Conservation (phyloP, 2,113 vertebrate species). For the Dipodomys merriami region DNA sequence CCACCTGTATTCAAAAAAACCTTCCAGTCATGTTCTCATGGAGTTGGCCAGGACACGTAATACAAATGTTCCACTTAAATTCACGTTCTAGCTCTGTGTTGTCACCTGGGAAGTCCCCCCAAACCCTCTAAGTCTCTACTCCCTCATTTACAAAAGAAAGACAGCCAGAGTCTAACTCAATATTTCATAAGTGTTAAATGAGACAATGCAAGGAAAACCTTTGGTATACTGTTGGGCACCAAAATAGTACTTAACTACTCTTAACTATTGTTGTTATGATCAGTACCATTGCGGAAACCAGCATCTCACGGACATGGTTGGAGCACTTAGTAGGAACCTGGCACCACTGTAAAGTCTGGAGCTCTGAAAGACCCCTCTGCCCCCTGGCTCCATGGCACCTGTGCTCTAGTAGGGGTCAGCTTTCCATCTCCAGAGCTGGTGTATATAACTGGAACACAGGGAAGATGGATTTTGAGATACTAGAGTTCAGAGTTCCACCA, state of each 20-base stretch:
- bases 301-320: fast-evolving
- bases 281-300: neutral
- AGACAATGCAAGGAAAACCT: neutral
- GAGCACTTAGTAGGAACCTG: neutral
- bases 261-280: neutral
- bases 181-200: neutral
- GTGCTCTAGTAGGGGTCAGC: neutral
- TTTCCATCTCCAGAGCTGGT: neutral
- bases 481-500: neutral
- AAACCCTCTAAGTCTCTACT: neutral
- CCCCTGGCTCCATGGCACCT: too few relatives aligned
- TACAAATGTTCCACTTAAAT: neutral
- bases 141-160: neutral
- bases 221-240: neutral
- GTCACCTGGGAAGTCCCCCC: neutral
- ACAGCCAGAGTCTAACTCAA: neutral
- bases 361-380: neutral
- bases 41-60: neutral
- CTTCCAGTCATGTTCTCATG: neutral
- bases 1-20: neutral
- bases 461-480: too few relatives aligned
- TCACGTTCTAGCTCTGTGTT: neutral
- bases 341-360: too few relatives aligned
- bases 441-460: neutral
- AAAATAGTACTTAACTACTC: neutral